phyloP scores from a whole-genome alignment of 2,113 vertebrate genomes.

The Mormoops blainvillei region DNA sequence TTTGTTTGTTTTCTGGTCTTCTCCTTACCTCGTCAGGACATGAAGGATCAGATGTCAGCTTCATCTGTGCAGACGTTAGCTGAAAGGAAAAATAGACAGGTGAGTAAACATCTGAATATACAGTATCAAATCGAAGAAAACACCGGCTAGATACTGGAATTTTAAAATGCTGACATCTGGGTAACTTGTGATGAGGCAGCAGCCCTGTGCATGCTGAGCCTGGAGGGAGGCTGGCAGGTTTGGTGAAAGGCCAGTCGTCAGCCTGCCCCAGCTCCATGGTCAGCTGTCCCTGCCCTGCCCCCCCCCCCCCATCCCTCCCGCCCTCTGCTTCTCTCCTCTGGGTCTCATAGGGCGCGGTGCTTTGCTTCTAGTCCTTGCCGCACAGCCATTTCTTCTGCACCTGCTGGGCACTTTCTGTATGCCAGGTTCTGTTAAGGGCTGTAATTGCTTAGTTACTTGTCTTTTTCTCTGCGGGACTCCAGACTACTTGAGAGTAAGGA shows the following conservation, averaged over 20 bases:
- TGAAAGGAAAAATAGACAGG: slow-evolving; percentile 92
- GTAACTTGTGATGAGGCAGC: neutral
- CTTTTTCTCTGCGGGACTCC: neutral
- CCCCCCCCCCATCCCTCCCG: neutral
- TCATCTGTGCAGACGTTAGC: slow-evolving; percentile 83
- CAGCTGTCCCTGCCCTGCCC: too few relatives aligned
- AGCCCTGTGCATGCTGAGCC: neutral
- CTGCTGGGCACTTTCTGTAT: neutral
- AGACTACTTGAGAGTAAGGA: neutral
- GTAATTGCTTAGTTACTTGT: neutral
- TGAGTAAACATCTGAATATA: slow-evolving; percentile 68
- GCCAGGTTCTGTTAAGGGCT: neutral
- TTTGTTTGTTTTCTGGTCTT: slow-evolving; percentile 53
- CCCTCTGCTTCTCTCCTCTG: neutral
- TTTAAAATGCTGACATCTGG: neutral
- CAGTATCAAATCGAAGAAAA: neutral
- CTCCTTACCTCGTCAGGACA: slow-evolving; percentile 83
- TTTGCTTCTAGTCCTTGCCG: neutral
- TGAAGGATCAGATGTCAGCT: slow-evolving; percentile 97
- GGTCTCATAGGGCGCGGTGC: neutral
- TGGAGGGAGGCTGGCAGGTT: neutral
- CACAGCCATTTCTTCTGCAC: neutral
- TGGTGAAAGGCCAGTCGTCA: neutral
- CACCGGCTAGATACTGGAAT: neutral
- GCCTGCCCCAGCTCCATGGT: neutral